phyloP scores from a whole-genome alignment of 2,797 vertebrate genomes.

The Rousettus madagascariensis region DNA sequence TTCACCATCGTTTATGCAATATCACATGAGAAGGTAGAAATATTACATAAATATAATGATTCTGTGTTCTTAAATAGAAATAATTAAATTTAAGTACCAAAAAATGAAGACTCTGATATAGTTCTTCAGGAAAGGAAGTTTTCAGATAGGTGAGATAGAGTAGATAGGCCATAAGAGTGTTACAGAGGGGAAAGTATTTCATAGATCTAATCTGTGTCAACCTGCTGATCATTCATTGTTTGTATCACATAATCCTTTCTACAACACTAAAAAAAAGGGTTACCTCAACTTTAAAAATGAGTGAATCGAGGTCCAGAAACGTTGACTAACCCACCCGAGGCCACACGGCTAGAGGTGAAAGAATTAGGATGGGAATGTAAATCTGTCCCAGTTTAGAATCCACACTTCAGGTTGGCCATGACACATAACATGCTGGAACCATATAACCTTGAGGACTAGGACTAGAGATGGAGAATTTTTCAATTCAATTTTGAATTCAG shows the following conservation, averaged over 20 bases:
- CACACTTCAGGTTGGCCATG: neutral
- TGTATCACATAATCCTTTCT: neutral
- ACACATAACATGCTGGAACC: neutral
- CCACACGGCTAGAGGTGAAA: neutral
- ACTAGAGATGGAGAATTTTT: neutral
- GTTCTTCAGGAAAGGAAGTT: neutral
- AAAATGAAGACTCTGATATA: neutral
- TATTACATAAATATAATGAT: neutral
- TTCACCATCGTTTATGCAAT: neutral
- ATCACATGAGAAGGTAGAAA: neutral
- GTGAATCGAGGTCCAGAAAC: neutral
- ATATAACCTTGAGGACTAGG: neutral
- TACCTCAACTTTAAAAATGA: neutral
- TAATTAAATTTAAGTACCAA: neutral
- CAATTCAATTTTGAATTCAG: neutral
- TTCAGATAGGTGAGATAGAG: neutral
- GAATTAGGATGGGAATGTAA: neutral
- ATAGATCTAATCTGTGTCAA: neutral
- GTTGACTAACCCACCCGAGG: neutral
- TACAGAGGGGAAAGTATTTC: neutral
- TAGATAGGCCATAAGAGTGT: accelerated
- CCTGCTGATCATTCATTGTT: neutral
- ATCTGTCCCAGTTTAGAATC: neutral
- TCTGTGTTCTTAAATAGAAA: neutral
- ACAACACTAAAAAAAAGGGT: neutral